These are phyloP conservation scores for Amyelois transitella DNA, from an alignment of 1,140 invertebrate species.

Conservation along the genomic window DNA sequence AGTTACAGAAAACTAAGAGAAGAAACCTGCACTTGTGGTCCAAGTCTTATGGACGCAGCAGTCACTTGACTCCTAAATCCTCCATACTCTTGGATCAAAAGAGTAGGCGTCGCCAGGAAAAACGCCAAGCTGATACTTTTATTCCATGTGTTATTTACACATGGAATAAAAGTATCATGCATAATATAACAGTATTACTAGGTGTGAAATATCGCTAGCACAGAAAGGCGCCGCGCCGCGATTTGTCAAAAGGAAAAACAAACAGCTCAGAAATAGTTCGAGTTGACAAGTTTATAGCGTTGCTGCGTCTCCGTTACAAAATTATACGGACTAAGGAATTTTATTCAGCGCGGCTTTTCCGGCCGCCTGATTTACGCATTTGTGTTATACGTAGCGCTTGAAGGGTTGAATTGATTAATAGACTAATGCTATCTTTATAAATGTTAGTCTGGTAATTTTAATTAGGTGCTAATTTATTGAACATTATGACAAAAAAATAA, in stretches of 20 bases:
- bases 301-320: slow-evolving; percentile 19
- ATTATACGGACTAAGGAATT: slow-evolving; percentile 31
- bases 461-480: no score
- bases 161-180: no score
- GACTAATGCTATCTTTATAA: not conserved
- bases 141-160: no score
- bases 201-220: not conserved
- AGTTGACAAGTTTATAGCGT: slow-evolving; percentile 59
- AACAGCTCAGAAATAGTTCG: slow-evolving; percentile 54
- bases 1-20: no score
- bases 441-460: no score
- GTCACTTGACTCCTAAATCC: no score
- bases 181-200: not conserved
- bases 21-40: no score
- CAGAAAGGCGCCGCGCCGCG: slow-evolving; percentile 20
- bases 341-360: slow-evolving; percentile 24
- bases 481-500: no score
- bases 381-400: not conserved
- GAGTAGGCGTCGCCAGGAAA: no score
- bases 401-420: not conserved
- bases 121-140: no score
- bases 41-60: no score
- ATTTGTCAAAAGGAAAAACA: slow-evolving; percentile 63
- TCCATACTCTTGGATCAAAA: no score
- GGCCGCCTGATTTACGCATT: not conserved